Evolutionary conservation across 2,113 vertebrate genomes (phyloP).

Genomic region (Galemys pyrenaicus): DNA sequence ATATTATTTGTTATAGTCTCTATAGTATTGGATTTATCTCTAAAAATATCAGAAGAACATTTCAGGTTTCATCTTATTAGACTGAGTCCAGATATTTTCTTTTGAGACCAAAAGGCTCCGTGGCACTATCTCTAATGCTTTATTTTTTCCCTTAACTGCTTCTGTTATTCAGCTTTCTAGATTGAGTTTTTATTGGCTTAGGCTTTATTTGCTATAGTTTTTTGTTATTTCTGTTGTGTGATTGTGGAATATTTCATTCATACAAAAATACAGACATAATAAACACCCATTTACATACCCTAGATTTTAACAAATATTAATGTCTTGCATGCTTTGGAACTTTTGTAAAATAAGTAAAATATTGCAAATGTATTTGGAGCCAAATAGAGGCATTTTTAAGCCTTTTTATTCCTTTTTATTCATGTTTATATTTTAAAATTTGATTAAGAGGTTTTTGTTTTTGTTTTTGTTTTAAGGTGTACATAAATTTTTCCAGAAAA

Average conservation of each 20-base stretch:
- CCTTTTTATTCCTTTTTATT: neutral
- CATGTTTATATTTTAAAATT: slow-evolving; percentile 13
- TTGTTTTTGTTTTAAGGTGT: slow-evolving; percentile 1
- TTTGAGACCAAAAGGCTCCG: neutral
- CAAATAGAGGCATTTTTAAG: neutral
- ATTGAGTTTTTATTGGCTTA: neutral
- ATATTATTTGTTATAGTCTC: neutral
- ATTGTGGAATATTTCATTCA: neutral
- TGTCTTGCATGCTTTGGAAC: neutral
- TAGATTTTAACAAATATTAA: neutral
- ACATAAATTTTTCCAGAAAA: neutral
- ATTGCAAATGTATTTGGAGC: neutral
- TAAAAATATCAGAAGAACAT: neutral
- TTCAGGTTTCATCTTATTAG: neutral
- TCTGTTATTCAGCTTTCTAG: neutral
- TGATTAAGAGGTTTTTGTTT: neutral
- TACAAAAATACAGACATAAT: neutral
- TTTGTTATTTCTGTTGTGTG: neutral
- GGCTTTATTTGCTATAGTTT: neutral
- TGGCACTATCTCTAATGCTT: neutral
- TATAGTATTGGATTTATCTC: neutral
- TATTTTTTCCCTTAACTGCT: slow-evolving; percentile 7
- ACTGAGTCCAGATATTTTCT: neutral
- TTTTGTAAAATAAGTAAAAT: neutral
- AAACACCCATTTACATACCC: neutral